These are phyloP conservation scores for Drosophila maculinotata DNA, from an alignment of 2,888 invertebrate genomes.

Conservation along the genomic window DNA sequence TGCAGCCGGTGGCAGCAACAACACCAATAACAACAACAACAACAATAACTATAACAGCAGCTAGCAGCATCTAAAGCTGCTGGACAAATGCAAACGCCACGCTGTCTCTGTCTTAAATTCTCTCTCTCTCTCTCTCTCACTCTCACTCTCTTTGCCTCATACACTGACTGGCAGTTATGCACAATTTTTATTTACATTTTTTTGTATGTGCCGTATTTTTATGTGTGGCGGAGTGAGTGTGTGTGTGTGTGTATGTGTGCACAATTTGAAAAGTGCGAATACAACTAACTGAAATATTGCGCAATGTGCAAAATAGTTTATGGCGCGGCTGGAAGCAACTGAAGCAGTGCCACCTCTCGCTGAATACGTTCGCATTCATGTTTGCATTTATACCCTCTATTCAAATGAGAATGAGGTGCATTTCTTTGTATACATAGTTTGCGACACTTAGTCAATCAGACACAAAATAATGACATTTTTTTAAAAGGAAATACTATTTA, in stretches of 20 bases:
- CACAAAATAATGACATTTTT: no score
- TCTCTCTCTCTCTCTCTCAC: constrained; percentile 2
- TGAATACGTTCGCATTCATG: constrained; percentile 47
- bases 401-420: not conserved
- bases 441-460: no score
- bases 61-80: constrained; percentile 21
- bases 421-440: not conserved
- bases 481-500: not conserved
- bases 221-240: constrained; percentile 18
- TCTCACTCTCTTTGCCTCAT: constrained; percentile 3
- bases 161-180: constrained; percentile 56
- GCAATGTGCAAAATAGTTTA: constrained; percentile 78
- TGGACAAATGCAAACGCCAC: constrained; percentile 28
- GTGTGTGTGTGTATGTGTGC: constrained; percentile 34
- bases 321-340: constrained; percentile 58
- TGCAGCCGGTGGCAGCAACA: constrained; percentile 37
- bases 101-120: constrained; percentile 12
- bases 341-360: constrained; percentile 43
- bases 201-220: constrained; percentile 34
- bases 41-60: constrained; percentile 28
- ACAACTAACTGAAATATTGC: constrained; percentile 73
- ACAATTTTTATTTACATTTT: constrained; percentile 71
- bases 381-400: constrained; percentile 37
- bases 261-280: constrained; percentile 77
- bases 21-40: constrained; percentile 19